phyloP scores from a whole-genome alignment of 2,888 invertebrate genomes.

The Apamea monoglypha region DNA sequence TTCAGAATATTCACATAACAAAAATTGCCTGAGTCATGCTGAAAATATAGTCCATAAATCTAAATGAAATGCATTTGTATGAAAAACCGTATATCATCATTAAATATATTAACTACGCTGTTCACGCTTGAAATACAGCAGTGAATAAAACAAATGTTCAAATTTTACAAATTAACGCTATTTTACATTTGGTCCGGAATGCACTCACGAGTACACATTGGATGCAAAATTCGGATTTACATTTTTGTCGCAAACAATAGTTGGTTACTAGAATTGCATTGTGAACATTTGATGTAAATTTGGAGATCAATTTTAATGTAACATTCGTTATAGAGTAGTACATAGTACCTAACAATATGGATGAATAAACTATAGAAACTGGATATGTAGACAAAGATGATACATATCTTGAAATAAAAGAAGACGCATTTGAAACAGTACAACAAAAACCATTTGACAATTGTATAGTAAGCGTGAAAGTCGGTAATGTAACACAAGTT shows the following conservation, averaged over 20 bases:
- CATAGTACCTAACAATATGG: background rate
- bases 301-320: background rate
- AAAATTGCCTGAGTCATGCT: slow-evolving; percentile 32
- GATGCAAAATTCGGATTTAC: slow-evolving; percentile 22
- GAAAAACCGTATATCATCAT: slow-evolving; percentile 60
- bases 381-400: background rate
- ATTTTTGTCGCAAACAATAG: slow-evolving; percentile 29
- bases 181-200: slow-evolving; percentile 45
- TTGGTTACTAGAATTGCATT: background rate
- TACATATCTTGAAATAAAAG: background rate
- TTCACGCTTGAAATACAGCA: slow-evolving; percentile 58
- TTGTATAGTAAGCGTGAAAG: slow-evolving; percentile 21
- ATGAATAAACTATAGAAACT: background rate
- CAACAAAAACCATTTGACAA: slow-evolving; percentile 21
- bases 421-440: background rate
- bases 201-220: slow-evolving; percentile 36
- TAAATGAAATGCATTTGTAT: slow-evolving; percentile 57
- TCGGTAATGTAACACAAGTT: slow-evolving; percentile 12
- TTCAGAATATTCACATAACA: slow-evolving; percentile 23
- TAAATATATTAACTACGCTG: slow-evolving; percentile 59
- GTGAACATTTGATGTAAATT: background rate
- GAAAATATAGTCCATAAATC: slow-evolving; percentile 56
- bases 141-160: slow-evolving; percentile 50
- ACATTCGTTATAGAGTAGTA: background rate
- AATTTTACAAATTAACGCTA: slow-evolving; percentile 60